Conservation (phyloP, 2,113 vertebrate species). For the Lampris megalopsis region DNA sequence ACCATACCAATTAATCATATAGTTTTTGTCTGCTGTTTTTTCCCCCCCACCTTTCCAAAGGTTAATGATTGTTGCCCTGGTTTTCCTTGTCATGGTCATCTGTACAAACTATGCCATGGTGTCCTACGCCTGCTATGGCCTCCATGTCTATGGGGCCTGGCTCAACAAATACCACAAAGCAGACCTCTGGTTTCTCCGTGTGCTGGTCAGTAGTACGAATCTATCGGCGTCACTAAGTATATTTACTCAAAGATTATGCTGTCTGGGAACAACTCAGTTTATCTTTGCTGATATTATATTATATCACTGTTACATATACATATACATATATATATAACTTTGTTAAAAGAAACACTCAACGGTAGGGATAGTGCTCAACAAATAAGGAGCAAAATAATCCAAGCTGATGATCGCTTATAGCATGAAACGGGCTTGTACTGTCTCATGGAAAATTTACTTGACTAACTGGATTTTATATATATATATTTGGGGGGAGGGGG, state of each 20-base stretch:
- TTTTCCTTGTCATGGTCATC: constrained; percentile 82
- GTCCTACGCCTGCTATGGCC: constrained; percentile 78
- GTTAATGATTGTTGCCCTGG: constrained; percentile 69
- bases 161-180: constrained; percentile 79
- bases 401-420: no score
- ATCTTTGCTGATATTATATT: no score
- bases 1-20: not conserved
- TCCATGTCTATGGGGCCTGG: constrained; percentile 80
- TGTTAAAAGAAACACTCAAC: no score
- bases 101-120: constrained; percentile 78
- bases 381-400: no score
- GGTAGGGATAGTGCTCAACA: no score
- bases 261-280: not conserved
- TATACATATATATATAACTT: no score
- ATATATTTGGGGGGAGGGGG: no score
- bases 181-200: constrained; percentile 85
- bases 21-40: constrained; percentile 15
- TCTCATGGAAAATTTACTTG: no score
- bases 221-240: not conserved
- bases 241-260: no score
- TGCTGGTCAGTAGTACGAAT: constrained; percentile 72
- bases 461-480: no score
- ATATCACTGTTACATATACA: no score
- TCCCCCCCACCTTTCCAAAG: constrained; percentile 18
- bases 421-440: no score